Conservation (phyloP, 2,113 vertebrate genomes). For the Castor canadensis region DNA sequence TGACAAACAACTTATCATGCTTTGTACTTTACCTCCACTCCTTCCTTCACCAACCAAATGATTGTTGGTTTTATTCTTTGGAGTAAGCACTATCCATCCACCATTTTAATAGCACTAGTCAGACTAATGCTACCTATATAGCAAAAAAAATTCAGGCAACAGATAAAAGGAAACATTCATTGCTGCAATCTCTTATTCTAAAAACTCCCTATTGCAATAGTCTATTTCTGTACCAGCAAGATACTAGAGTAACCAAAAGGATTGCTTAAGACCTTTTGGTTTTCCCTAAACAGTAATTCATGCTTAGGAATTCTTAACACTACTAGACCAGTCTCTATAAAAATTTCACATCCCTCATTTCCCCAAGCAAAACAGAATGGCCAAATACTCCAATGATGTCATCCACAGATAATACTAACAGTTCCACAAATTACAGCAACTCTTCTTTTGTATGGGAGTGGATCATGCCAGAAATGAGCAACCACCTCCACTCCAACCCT, state of each 20-base stretch:
- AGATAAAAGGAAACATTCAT: not conserved
- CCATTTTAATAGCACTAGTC: not conserved
- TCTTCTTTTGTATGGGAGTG: not conserved
- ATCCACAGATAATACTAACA: not conserved
- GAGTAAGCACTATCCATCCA: not conserved
- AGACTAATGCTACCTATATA: conserved; percentile 31
- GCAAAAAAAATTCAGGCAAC: not conserved
- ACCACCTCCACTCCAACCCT: not conserved
- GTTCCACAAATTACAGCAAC: not conserved
- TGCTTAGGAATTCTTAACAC: conserved; percentile 19
- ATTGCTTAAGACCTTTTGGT: not conserved
- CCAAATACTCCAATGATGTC: not conserved
- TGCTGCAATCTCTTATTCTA: not conserved
- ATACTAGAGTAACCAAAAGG: not conserved
- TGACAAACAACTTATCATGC: not conserved
- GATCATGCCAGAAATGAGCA: not conserved
- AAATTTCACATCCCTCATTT: not conserved
- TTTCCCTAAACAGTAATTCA: not conserved
- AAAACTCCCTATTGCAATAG: not conserved
- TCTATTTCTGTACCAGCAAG: not conserved
- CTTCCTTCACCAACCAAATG: not conserved
- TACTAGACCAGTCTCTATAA: not conserved
- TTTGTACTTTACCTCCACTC: not conserved
- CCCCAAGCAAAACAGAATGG: not conserved
- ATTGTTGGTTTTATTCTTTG: not conserved